Base-by-base conservation (phyloP, 2,888 invertebrate genomes). In the Germaria angustata region DNA sequence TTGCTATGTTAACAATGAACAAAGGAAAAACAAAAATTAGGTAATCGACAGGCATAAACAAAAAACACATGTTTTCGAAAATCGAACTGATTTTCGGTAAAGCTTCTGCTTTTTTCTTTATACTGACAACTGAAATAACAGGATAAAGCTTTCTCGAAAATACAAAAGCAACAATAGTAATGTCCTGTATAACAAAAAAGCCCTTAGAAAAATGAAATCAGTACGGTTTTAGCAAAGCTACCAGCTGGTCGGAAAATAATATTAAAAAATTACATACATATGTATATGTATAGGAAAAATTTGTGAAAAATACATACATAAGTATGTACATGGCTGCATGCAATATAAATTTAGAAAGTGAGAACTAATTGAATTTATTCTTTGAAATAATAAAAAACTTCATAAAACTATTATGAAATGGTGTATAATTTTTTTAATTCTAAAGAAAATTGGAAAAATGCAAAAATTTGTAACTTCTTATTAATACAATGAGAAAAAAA, bases 181-280 rank as follows among this genome's bases (percentile, higher is more conserved):
- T 75, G 69, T 79, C 82, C 82, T 82, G 79, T 79, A 69, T 75
- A 75, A 55, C 79, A 79, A 79, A 79, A 75, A 69, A 71, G 65
- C 69, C 79, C 82, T 82, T 63, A 71, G 53, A 79, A 53, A 79
- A 57, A 59, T 65, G 53, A 81, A 84, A 79, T 84, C 84, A 85
- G 85, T 85, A 71, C 73, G 85, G 69, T 61, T 69, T 77, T 63
- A 83, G 71, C 68, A 71, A 84, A 81, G 79, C 79, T 44, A 75
- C 76, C 63, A 77, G 83, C 80, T 82, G 77, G 84, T 80, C 75
- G 73, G 24, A 61, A 69, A 53, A 69, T 20, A 44, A 39, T 46
- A 46, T 13, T 15, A 49, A 75, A 73, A 53, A 66, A 72, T 36
- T 34, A 15, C 2, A 24, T 41, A 22, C 8, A 32, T 55, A 11